Conservation (phyloP, 2,113 vertebrate genomes). For the Gymnarchus niloticus region DNA sequence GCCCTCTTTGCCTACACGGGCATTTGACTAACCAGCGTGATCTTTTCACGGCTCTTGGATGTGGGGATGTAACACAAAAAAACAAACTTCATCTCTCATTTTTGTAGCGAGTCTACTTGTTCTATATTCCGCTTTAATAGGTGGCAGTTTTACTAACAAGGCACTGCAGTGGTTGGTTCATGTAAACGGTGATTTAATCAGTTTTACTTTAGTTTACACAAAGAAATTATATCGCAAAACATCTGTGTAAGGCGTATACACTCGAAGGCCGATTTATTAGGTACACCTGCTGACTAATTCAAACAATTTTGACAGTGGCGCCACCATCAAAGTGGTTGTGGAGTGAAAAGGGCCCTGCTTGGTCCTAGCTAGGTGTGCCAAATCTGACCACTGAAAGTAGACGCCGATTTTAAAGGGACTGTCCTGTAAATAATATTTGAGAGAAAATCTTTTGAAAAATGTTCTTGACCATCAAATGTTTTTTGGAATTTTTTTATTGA, state of each 20-base stretch:
- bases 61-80: slow-evolving; percentile 7
- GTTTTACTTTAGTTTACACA: neutral
- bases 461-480: neutral
- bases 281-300: neutral
- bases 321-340: too few relatives aligned
- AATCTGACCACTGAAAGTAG: neutral
- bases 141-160: neutral
- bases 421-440: neutral
- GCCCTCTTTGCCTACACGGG: slow-evolving; percentile 20
- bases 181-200: neutral
- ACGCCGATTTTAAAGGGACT: neutral
- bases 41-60: neutral
- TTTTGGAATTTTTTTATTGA: neutral
- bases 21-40: neutral
- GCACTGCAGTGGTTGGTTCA: neutral
- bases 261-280: neutral
- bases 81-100: neutral
- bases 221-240: neutral
- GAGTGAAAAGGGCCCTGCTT: neutral
- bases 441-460: neutral
- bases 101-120: neutral
- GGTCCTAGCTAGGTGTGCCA: neutral
- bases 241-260: neutral
- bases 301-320: too few relatives aligned
- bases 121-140: neutral